Percentiles rank a stretch among this genome's conserved stretches.
Conservation (phyloP, 2,797 vertebrate genomes). For the Zenarchopterus dispar region DNA sequence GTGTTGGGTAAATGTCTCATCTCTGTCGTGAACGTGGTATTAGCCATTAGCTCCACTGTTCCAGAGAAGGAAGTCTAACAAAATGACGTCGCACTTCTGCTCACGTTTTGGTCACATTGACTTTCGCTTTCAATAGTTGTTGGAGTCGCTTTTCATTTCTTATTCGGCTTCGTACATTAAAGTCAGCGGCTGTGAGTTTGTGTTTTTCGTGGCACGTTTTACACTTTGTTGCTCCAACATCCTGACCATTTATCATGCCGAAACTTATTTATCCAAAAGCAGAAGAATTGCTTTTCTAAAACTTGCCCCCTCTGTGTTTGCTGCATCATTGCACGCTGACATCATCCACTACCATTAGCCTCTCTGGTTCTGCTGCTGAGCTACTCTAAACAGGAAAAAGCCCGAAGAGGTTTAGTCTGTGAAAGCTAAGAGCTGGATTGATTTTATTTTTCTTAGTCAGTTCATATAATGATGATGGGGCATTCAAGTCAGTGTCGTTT, state of each 20-base stretch:
- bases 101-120: slow-evolving; percentile 28
- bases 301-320: slow-evolving; percentile 64
- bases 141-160: slow-evolving; percentile 48
- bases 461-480: neutral
- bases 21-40: fast-evolving
- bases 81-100: slow-evolving; percentile 3
- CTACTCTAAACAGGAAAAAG: neutral
- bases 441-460: neutral
- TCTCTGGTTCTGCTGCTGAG: slow-evolving; percentile 12
- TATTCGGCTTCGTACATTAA: neutral
- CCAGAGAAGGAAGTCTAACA: neutral
- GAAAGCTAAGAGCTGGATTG: neutral
- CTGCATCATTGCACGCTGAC: slow-evolving; percentile 74
- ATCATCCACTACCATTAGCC: slow-evolving; percentile 57
- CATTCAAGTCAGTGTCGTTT: neutral
- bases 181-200: neutral
- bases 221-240: fast-evolving
- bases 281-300: slow-evolving; percentile 27
- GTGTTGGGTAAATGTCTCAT: neutral
- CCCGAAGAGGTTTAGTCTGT: neutral
- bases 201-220: neutral
- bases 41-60: neutral
- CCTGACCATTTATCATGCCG: neutral
- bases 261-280: slow-evolving; percentile 24
- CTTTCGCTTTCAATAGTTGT: slow-evolving; percentile 54